Evolutionary conservation across 1,140 invertebrate genomes (phyloP).

Genomic region (Drosophila auraria): DNA sequence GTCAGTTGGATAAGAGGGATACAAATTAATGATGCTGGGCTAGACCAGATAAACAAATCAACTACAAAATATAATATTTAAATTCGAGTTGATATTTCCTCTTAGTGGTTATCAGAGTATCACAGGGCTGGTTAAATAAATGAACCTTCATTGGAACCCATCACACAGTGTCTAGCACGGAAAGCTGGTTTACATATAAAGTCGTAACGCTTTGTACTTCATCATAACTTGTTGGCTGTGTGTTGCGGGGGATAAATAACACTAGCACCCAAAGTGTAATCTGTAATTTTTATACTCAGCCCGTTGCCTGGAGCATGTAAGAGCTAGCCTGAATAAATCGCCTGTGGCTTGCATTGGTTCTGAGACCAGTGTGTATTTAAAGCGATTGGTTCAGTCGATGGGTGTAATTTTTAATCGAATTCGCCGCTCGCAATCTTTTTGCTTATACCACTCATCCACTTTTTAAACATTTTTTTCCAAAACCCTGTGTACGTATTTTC

Average conservation of each 20-base stretch:
- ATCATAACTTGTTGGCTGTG: conserved; percentile 17
- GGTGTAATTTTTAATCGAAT: conserved; percentile 34
- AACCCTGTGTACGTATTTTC: conserved; percentile 35
- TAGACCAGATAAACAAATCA: conserved; percentile 13
- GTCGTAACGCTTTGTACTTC: conserved; percentile 10
- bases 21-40: conserved; percentile 25
- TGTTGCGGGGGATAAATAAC: conserved; percentile 23
- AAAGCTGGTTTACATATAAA: conserved; percentile 11
- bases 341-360: background rate
- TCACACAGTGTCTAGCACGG: conserved; percentile 9
- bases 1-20: conserved; percentile 7
- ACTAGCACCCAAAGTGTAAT: conserved; percentile 10
- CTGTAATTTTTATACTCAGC: conserved; percentile 13
- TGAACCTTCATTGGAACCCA: conserved; percentile 12
- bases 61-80: conserved; percentile 20
- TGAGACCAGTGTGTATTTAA: background rate
- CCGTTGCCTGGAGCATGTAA: background rate
- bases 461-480: conserved; percentile 20
- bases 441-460: conserved; percentile 11
- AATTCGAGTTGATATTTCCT: conserved; percentile 24
- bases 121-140: conserved; percentile 4
- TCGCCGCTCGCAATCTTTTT: conserved; percentile 27
- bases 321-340: background rate
- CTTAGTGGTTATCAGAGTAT: conserved; percentile 13
- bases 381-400: conserved; percentile 15